Evolutionary conservation across 2,888 invertebrate species (phyloP), one percentile per base, ranked within the genome.

Genomic region (Eupithecia tripunctaria): DNA sequence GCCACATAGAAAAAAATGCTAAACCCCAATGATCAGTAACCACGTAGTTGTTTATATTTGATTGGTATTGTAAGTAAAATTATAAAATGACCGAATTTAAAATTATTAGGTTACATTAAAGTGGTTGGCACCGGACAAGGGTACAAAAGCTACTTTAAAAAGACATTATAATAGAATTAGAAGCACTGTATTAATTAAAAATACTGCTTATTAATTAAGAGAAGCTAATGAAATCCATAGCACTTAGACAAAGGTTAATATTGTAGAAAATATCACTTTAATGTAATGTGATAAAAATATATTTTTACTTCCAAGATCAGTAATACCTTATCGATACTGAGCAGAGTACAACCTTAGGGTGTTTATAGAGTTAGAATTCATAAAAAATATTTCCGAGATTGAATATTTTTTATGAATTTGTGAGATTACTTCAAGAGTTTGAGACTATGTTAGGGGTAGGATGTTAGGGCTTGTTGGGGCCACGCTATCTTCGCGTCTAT

Each of bases 401-500:
- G 27, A 67, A 71, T 67, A 72, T 64, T 63, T 72, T 74, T 67
- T 66, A 75, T 70, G 72, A 69, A 67, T 72, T 66, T 5, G 27
- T 67, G 75, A 75, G 78, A 76, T 74, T 76, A 70, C 69, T 72
- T 51, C 60, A 70, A 51, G 60, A 25, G 32, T 29, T 62, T 56
- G 56, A 51, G 60, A 67, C 66, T 77, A 70, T 76, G 56, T 47
- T 89, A 94, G 0, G 94, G 94, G 78, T 93, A 94, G 43, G 95
- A 95, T 18, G 88, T 84, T 63, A 95, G 74, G 0, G 94, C 94
- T 78, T 95, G 95, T 79, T 96, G 96, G 71, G 99, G 99, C 99
- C 99, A 99, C 73, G 99, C 99, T 81, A 99, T 99, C 94, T 99
- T 99, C 38, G 99, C 99, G 87, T 99, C 99, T 89, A 98, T 97